phyloP scores from a whole-genome alignment of 2,797 vertebrate species.

The Sphenopsis melanotis region DNA sequence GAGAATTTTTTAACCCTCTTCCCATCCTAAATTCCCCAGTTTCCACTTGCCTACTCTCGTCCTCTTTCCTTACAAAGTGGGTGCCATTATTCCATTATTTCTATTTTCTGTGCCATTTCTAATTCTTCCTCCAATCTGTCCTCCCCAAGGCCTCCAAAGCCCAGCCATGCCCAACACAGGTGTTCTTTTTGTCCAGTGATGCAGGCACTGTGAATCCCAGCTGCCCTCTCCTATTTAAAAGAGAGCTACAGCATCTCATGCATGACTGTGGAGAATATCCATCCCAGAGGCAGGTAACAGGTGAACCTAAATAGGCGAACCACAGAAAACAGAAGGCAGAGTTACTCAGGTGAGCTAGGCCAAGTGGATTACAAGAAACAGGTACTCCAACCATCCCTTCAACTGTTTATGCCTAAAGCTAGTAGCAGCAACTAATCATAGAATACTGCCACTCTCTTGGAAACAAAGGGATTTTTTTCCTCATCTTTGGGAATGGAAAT shows the following conservation, averaged over 20 bases:
- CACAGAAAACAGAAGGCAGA: background rate
- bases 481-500: background rate
- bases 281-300: background rate
- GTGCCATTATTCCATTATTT: background rate
- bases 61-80: background rate
- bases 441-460: background rate
- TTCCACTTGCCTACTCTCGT: background rate
- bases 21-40: background rate
- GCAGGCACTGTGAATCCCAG: background rate
- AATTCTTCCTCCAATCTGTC: background rate
- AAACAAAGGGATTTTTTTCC: background rate
- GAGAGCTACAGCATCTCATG: fast-evolving
- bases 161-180: background rate
- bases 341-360: background rate
- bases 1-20: background rate
- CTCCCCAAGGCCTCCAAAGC: background rate
- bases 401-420: background rate
- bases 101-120: background rate
- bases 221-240: background rate
- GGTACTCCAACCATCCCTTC: background rate
- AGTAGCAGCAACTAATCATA: background rate
- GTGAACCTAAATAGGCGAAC: background rate
- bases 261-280: background rate
- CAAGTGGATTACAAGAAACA: background rate
- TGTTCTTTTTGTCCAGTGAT: background rate